Percentiles rank a stretch among this genome's conserved stretches.
These are phyloP conservation scores for Eledona agricola DNA, from an alignment of 2,888 invertebrate genomes.

Conservation along the genomic window DNA sequence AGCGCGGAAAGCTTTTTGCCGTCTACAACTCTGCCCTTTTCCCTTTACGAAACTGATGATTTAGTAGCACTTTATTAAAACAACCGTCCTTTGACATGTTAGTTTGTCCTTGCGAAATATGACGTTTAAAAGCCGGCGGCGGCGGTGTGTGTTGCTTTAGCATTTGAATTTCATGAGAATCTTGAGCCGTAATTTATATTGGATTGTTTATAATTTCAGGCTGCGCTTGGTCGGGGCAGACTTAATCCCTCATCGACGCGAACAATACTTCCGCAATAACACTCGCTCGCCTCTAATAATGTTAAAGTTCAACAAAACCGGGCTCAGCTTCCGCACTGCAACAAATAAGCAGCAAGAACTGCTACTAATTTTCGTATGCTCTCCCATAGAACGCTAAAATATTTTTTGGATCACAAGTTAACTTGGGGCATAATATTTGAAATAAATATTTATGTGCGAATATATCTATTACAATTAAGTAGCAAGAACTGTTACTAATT, in stretches of 20 bases:
- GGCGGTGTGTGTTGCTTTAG: constrained; percentile 38
- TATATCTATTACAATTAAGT: too few species aligned
- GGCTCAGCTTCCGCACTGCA: constrained; percentile 15
- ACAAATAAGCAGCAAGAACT: constrained; percentile 37
- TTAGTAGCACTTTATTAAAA: constrained; percentile 30
- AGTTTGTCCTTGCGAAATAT: constrained; percentile 25
- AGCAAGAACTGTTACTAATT: too few species aligned
- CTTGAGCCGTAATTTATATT: constrained; percentile 44
- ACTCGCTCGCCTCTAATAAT: constrained; percentile 20
- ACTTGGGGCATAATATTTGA: too few species aligned
- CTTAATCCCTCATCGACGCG: constrained; percentile 35
- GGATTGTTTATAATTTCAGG: constrained; percentile 45
- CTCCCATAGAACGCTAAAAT: too few species aligned
- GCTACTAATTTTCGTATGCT: too few species aligned
- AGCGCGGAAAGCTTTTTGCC: constrained; percentile 10
- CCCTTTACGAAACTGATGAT: constrained; percentile 14
- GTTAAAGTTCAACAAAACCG: constrained; percentile 24
- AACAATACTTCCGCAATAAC: constrained; percentile 29
- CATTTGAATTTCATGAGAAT: constrained; percentile 46
- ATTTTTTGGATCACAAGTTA: too few species aligned
- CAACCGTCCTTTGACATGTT: constrained; percentile 25
- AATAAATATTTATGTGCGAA: too few species aligned
- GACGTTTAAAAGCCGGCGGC: constrained; percentile 33
- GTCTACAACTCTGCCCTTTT: constrained; percentile 5
- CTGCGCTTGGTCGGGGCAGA: constrained; percentile 33